Conservation (phyloP, 2,113 vertebrate species). For the Passer montanus region DNA sequence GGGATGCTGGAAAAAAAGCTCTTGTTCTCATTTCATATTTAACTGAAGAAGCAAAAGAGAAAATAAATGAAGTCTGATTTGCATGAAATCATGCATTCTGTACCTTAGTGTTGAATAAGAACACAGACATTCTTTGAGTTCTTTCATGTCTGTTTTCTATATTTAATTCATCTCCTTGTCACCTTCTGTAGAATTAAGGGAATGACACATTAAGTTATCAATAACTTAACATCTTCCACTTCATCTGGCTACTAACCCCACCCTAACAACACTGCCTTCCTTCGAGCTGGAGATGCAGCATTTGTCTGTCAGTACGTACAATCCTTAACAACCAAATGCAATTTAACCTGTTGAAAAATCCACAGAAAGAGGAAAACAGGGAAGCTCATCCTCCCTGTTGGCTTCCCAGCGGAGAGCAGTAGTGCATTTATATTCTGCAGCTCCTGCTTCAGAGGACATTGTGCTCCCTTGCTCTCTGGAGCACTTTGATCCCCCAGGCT, state of each 20-base stretch:
- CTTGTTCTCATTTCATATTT: slow-evolving; percentile 28
- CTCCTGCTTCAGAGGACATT: not conserved
- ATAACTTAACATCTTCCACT: not conserved
- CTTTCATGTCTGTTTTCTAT: not conserved
- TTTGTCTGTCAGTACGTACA: not conserved
- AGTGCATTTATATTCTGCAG: not conserved
- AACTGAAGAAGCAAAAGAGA: slow-evolving; percentile 17
- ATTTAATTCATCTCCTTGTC: slow-evolving; percentile 38
- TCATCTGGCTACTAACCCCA: not conserved
- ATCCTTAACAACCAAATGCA: not conserved
- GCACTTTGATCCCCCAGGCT: not conserved
- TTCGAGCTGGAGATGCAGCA: not conserved
- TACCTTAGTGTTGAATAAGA: slow-evolving; percentile 35
- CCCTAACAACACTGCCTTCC: not conserved
- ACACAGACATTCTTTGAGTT: not conserved
- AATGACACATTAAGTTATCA: not conserved
- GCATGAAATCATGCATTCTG: slow-evolving; percentile 55
- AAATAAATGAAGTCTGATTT: slow-evolving; percentile 49
- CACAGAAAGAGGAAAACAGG: not conserved
- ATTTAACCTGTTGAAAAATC: not conserved
- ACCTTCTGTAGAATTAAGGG: slow-evolving; percentile 23
- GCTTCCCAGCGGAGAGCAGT: not conserved
- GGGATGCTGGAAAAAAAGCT: not conserved
- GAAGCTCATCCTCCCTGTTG: not conserved
- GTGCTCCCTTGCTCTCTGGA: not conserved